Conservation (phyloP, 2,797 vertebrate species). For the Haliaeetus vocifer region DNA sequence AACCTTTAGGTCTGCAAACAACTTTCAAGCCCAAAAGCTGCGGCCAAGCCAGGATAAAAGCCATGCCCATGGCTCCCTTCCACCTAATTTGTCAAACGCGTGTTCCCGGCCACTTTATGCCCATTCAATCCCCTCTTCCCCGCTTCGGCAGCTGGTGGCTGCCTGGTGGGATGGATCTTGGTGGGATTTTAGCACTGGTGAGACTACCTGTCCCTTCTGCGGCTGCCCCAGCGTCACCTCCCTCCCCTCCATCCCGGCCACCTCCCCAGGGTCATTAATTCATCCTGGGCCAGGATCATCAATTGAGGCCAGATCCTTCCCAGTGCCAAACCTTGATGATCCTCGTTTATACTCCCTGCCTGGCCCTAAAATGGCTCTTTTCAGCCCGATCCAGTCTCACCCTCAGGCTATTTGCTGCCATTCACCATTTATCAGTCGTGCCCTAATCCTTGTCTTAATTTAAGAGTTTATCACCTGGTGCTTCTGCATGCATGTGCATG, state of each 20-base stretch:
- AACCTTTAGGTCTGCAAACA: neutral
- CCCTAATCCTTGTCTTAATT: neutral
- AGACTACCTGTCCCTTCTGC: neutral
- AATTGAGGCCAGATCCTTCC: neutral
- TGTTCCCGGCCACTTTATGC: neutral
- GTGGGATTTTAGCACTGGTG: neutral
- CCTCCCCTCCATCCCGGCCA: rapidly evolving
- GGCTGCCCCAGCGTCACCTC: neutral
- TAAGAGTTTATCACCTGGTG: neutral
- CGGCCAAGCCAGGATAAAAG: neutral
- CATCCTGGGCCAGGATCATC: neutral
- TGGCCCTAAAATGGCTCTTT: neutral
- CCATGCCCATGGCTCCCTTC: neutral
- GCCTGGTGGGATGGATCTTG: neutral
- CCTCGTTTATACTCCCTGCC: neutral
- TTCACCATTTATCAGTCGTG: neutral
- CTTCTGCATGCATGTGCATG: neutral
- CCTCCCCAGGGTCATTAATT: neutral
- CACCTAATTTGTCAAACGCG: neutral
- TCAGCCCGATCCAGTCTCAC: neutral
- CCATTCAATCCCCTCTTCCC: neutral
- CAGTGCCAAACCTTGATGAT: neutral
- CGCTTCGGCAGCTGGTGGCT: neutral
- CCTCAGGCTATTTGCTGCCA: neutral
- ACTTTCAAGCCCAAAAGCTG: neutral